Evolutionary conservation across 2,113 vertebrate genomes (phyloP).

Genomic region (Tichodroma muraria): DNA sequence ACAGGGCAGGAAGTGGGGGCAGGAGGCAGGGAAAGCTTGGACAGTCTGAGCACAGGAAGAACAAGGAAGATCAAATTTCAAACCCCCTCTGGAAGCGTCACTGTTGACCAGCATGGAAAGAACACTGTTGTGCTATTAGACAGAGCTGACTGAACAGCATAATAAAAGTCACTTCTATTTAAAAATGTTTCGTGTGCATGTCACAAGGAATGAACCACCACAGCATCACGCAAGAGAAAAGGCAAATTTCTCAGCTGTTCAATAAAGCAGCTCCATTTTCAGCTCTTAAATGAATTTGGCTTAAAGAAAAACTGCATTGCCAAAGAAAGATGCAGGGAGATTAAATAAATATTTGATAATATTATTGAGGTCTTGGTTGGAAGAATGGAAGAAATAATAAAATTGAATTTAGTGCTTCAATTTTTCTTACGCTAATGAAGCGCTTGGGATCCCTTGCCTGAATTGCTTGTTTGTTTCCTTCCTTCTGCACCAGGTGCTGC

Average conservation of each 20-base stretch:
- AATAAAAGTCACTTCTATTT: background rate
- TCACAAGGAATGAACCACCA: background rate
- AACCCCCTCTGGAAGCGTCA: background rate
- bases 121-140: background rate
- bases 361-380: background rate
- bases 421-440: background rate
- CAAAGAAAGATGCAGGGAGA: background rate
- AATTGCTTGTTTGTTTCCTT: background rate
- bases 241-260: background rate
- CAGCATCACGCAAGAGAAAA: background rate
- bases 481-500: background rate
- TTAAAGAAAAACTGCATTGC: background rate
- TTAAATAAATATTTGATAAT: background rate
- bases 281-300: background rate
- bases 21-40: background rate
- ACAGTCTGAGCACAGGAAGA: background rate
- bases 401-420: background rate
- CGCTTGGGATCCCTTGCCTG: background rate
- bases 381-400: background rate
- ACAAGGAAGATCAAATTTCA: constrained; percentile 1
- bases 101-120: background rate
- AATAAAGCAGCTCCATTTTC: background rate
- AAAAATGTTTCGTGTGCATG: background rate
- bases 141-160: background rate
- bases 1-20: background rate